These are phyloP conservation scores for Helicoverpa zea DNA, from an alignment of 1,140 invertebrate species.

Conservation along the genomic window DNA sequence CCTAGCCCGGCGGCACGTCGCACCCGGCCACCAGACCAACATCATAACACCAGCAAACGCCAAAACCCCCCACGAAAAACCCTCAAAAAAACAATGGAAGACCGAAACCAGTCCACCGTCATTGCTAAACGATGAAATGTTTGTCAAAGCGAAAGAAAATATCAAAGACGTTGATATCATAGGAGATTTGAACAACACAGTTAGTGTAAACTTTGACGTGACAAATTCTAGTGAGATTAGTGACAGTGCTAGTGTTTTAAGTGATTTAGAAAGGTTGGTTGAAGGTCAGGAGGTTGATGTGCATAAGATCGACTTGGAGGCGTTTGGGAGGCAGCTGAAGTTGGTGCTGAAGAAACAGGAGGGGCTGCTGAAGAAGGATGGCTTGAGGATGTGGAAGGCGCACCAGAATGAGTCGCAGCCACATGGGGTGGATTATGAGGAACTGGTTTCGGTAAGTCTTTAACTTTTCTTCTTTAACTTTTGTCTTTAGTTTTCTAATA, in stretches of 20 bases:
- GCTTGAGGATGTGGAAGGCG: conserved; percentile 92
- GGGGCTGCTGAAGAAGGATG: conserved; percentile 90
- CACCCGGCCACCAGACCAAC: conserved; percentile 70
- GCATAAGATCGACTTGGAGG: conserved; percentile 91
- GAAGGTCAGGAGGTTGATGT: conserved; percentile 84
- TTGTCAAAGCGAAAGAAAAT: conserved; percentile 74
- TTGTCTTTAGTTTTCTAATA: too few relatives aligned
- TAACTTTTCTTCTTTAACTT: too few relatives aligned
- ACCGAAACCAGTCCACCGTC: conserved; percentile 70
- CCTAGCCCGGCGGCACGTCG: conserved; percentile 79
- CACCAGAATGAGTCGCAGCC: conserved; percentile 89
- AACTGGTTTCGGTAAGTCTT: conserved; percentile 91
- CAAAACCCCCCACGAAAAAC: conserved; percentile 83
- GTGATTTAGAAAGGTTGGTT: conserved; percentile 83
- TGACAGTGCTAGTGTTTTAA: conserved; percentile 69
- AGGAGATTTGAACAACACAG: conserved; percentile 80
- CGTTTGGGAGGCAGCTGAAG: conserved; percentile 91
- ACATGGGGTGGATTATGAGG: conserved; percentile 92
- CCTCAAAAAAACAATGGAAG: conserved; percentile 64
- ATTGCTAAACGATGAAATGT: conserved; percentile 80
- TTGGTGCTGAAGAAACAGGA: conserved; percentile 91
- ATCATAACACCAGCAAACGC: conserved; percentile 54
- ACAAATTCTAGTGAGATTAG: conserved; percentile 78
- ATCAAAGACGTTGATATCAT: conserved; percentile 81
- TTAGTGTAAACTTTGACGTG: conserved; percentile 73